Percentiles rank a stretch among this genome's conserved stretches.
These are phyloP conservation scores for Delia radicum DNA, from an alignment of 1,140 invertebrate genomes.

Conservation along the genomic window DNA sequence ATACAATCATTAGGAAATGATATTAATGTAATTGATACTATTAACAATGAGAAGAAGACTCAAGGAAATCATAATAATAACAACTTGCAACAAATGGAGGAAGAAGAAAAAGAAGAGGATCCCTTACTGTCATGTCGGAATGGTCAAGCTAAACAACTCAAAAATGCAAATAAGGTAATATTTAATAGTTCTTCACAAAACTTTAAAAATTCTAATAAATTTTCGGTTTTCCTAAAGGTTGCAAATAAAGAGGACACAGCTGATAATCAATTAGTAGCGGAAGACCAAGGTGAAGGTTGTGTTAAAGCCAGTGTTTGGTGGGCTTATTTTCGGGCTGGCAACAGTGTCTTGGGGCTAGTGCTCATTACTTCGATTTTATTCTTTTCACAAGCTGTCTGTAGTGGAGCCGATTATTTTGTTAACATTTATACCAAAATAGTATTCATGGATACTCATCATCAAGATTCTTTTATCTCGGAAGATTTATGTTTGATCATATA, in stretches of 20 bases:
- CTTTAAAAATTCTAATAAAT: not conserved
- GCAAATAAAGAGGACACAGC: not conserved
- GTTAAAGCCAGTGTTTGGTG: conserved; percentile 6
- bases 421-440: conserved; percentile 13
- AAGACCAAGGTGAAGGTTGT: not conserved
- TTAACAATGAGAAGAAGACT: too few relatives aligned
- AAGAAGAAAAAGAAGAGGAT: conserved; percentile 35
- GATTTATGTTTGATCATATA: not conserved
- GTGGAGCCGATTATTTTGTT: conserved; percentile 18
- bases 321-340: conserved; percentile 4
- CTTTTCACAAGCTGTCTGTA: not conserved
- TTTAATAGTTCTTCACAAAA: not conserved
- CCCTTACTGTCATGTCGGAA: not conserved
- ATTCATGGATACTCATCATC: conserved; percentile 28
- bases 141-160: conserved; percentile 36
- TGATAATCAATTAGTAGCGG: conserved; percentile 5
- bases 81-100: conserved; percentile 33
- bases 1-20: too few relatives aligned
- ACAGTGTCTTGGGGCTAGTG: not conserved
- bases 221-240: not conserved
- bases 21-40: too few relatives aligned
- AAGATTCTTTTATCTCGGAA: conserved; percentile 39
- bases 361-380: not conserved
- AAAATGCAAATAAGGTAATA: not conserved
- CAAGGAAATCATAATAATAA: too few relatives aligned